Evolutionary conservation across 2,113 vertebrate genomes (phyloP).

Genomic region (Pseudopodoces humilis): DNA sequence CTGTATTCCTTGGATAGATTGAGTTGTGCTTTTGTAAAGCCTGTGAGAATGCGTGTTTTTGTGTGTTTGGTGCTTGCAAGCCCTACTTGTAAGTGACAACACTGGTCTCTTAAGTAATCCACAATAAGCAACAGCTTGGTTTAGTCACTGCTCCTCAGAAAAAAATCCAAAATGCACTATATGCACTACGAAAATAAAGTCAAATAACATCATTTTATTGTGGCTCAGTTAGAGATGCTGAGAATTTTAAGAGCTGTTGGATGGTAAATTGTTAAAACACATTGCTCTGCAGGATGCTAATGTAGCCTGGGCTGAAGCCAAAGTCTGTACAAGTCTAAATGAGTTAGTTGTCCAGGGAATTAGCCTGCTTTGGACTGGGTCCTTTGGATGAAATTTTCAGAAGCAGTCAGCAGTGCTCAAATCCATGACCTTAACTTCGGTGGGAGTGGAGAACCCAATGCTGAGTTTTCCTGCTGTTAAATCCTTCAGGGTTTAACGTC

Average conservation of each 20-base stretch:
- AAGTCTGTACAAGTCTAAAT: neutral
- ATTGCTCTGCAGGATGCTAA: neutral
- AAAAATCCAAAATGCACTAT: neutral
- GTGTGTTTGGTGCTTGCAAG: neutral
- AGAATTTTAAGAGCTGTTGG: neutral
- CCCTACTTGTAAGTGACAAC: neutral
- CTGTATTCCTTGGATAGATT: neutral
- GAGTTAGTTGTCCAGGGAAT: neutral
- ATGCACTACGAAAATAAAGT: neutral
- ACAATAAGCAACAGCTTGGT: neutral
- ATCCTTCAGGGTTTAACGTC: neutral
- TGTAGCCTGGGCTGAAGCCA: neutral
- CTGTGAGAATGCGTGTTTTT: neutral
- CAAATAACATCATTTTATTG: neutral
- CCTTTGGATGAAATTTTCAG: neutral
- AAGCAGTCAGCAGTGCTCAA: neutral
- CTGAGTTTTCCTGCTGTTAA: neutral
- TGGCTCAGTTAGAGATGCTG: neutral
- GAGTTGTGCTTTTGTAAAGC: neutral
- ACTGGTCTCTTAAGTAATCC: neutral
- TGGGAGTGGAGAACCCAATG: neutral
- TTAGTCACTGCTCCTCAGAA: neutral
- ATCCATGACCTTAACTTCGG: neutral
- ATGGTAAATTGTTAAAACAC: constrained; percentile 6
- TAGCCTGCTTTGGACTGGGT: neutral